These are phyloP conservation scores for Dryas iulia DNA, from an alignment of 1,140 invertebrate species.

Conservation along the genomic window DNA sequence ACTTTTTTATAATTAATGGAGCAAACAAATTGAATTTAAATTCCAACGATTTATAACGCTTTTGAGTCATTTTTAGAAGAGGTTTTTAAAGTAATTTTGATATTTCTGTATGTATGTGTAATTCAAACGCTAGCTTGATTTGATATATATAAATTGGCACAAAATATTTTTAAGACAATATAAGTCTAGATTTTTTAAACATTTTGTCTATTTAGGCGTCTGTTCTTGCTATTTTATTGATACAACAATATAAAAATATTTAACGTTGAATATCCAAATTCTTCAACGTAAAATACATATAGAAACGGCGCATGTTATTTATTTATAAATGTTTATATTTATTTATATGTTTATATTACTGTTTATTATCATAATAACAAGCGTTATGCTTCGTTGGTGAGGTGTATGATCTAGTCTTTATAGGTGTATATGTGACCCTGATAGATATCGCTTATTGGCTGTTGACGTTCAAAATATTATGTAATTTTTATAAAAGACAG, in stretches of 20 bases:
- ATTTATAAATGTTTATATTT: neutral
- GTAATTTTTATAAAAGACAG: neutral
- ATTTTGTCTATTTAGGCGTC: too few species aligned
- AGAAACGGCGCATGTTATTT: neutral
- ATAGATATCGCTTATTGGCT: conserved; percentile 22
- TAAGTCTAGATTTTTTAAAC: neutral
- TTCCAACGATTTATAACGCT: conserved; percentile 10
- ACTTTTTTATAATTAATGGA: neutral
- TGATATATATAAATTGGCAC: neutral
- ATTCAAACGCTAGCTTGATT: neutral
- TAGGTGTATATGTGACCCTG: conserved; percentile 8
- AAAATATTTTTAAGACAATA: neutral
- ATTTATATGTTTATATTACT: neutral
- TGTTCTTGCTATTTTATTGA: too few species aligned
- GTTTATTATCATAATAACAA: neutral
- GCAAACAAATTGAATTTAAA: neutral
- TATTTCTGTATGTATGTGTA: neutral
- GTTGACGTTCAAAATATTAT: conserved; percentile 18
- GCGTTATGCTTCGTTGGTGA: conserved; percentile 11
- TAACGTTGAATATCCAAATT: neutral
- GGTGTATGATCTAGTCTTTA: conserved; percentile 23
- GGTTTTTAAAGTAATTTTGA: neutral
- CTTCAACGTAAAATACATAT: neutral
- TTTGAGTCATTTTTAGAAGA: neutral
- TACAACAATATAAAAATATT: neutral